Evolutionary conservation across 37 sponge, comb jelly and placozoan species (phyloP), one percentile per base, ranked within the genome.

Genomic region (Chondrilla cf. caribensis): DNA sequence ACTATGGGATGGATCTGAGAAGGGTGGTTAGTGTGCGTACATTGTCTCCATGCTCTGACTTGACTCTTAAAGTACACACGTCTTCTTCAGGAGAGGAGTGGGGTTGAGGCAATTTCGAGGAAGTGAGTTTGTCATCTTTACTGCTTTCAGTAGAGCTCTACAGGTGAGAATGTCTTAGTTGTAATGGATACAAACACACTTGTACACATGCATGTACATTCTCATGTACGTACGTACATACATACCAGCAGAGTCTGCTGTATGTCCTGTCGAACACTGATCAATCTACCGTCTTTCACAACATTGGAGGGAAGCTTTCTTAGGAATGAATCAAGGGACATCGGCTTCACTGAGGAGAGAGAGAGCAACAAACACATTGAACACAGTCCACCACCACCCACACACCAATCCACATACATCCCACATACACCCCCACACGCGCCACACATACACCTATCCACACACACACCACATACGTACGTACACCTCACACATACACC

Each of bases 231-330:
- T 11, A 47, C 51, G 22, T 22, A 29, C 65, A 31, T 6, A 58
- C 70, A 36, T 6, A 90, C 91, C 59, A 88, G 72, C 14, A 95
- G 51, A 3, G 66, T 58, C 6, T 85, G 78, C 15, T 51, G 62
- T 3, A 95, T 85, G n/a, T 92, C 93, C 26, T 89, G 58, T n/a
- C 95, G 82, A 65, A 97, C 82, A 57, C 93, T 88, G 38, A 97
- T 84, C 43, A 97, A 85, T 42, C 86, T 85, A 0, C 95, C 98
- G 36, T 88, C 81, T 54, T 73, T 86, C 32, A 97, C 83, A 42
- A 97, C 93, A 58, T 71, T 77, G 9, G 67, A 58, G 24, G 98
- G 98, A 15, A 97, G 89, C 51, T 83, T 77, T 21, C 70, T 81
- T 7, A 97, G 80, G 79, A 96, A 93, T 31, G 79, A 36, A 19